Evolutionary conservation across 2,888 invertebrate genomes (phyloP).

Genomic region (Euplexia lucipara): DNA sequence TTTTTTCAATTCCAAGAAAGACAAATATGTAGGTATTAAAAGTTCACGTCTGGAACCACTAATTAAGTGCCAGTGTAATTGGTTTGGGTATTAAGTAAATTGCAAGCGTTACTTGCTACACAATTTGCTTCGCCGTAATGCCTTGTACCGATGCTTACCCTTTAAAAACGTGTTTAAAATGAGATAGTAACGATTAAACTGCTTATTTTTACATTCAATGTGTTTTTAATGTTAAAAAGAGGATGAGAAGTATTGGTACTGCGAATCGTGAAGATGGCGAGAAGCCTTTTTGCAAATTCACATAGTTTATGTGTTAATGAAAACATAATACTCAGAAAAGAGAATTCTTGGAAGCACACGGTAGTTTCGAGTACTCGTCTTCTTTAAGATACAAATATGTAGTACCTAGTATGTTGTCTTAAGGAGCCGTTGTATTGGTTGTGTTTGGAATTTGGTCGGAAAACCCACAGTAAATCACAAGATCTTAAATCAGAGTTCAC

Average conservation of each 20-base stretch:
- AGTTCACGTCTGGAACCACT: slow-evolving; percentile 50
- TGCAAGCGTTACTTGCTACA: slow-evolving; percentile 52
- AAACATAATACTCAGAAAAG: slow-evolving; percentile 36
- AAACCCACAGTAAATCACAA: slow-evolving; percentile 38
- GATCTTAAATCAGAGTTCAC: slow-evolving; percentile 43
- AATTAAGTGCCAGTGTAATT: slow-evolving; percentile 63
- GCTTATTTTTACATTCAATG: slow-evolving; percentile 37
- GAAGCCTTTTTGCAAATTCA: slow-evolving; percentile 22
- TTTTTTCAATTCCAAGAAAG: slow-evolving; percentile 47
- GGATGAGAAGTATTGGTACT: slow-evolving; percentile 33
- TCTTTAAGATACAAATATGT: neutral
- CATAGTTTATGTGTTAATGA: slow-evolving; percentile 40
- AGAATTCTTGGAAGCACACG: slow-evolving; percentile 23
- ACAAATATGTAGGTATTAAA: slow-evolving; percentile 50
- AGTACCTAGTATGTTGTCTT: slow-evolving; percentile 14
- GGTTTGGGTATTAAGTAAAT: slow-evolving; percentile 54
- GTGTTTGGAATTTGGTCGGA: slow-evolving; percentile 7
- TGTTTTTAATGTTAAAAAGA: slow-evolving; percentile 39
- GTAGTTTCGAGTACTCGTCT: neutral
- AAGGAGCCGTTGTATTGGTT: slow-evolving; percentile 28
- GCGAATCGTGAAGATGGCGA: slow-evolving; percentile 20
- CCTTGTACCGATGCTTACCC: slow-evolving; percentile 32
- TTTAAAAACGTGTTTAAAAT: slow-evolving; percentile 60
- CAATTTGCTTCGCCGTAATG: slow-evolving; percentile 44
- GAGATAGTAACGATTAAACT: slow-evolving; percentile 37